Evolutionary conservation across 2,113 vertebrate genomes (phyloP), one percentile per base, ranked within the genome.

Genomic region (Turnix velox): DNA sequence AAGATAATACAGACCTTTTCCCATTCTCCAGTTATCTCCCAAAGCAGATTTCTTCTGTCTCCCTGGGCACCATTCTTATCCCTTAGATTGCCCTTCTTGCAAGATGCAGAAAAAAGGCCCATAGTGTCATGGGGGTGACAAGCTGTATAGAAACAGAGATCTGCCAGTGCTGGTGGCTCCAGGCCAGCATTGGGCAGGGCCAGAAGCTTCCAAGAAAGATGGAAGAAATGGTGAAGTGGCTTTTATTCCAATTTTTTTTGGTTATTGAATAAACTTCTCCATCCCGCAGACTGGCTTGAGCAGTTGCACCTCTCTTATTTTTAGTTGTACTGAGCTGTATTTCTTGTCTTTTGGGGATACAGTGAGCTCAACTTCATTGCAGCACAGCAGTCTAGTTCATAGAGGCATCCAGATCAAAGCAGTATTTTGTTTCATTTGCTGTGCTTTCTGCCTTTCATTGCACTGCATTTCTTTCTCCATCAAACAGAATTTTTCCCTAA

Each of bases 1-100:
- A 79, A 80, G 91, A 82, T 87, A 94, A 82, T 84, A 73, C 18
- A 93, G 68, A 79, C 33, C 18, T 71, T 90, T 83, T 48, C n/a
- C 92, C 48, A 48, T 83, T 37, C 61, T 87, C 48, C 2, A 1
- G 24, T 75, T 92, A 89, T 91, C 84, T 94, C 45, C 25, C 42
- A 66, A 24, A 95, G 42, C 77, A 88, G 69, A 91, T 87, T 93
- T 84, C 39, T n/a, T 84, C 31, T 78, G 0, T 94, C 72, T 90
- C 22, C 45, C 63, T 54, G n/a, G 46, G 45, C 11, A 18, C 61
- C 66, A 58, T 87, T 92, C 61, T 54, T 15, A 0, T 61, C 87
- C 54, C 40, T 66, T 46, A 51, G 15, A 55, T 40, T 51, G 52
- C 39, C 24, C 69, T 93, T 73, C 58, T 76, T 68, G 73, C 49